Percentiles rank a stretch among this genome's conserved stretches.
Conservation (phyloP, 2,888 invertebrate species). For the Anagyrus pseudococci region DNA sequence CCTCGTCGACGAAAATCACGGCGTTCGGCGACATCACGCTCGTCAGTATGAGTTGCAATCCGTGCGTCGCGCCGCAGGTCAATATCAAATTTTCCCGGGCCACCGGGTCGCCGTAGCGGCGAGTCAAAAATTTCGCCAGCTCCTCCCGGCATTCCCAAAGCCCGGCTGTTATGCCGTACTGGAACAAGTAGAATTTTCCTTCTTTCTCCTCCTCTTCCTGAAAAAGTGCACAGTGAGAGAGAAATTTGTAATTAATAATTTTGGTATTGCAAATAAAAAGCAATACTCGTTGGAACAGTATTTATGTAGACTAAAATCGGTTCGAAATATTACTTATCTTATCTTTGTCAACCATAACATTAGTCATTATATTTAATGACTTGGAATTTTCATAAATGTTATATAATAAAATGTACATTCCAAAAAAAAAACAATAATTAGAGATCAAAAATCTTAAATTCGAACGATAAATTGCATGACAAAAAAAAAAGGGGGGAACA, state of each 20-base stretch:
- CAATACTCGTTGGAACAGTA: no score
- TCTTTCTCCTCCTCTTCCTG: conserved; percentile 57
- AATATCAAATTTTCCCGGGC: conserved; percentile 64
- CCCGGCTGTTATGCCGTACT: conserved; percentile 66
- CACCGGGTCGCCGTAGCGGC: conserved; percentile 61
- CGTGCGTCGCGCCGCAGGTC: conserved; percentile 70
- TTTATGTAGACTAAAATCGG: no score
- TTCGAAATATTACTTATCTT: no score
- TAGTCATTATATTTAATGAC: no score
- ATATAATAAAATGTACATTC: no score
- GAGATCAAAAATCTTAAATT: no score
- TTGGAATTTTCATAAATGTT: no score
- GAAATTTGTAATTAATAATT: neutral
- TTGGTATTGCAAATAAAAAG: no score
- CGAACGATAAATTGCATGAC: no score
- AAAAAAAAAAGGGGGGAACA: no score
- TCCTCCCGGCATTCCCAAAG: conserved; percentile 63
- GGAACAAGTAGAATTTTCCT: conserved; percentile 62
- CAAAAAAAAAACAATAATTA: no score
- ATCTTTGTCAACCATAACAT: no score
- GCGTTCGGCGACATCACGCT: conserved; percentile 65
- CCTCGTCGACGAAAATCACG: conserved; percentile 70
- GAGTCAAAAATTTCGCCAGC: conserved; percentile 62
- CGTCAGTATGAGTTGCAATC: conserved; percentile 66
- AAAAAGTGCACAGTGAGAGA: neutral